Evolutionary conservation across 2,113 vertebrate species (phyloP).

Genomic region (Trematomus loennbergii): DNA sequence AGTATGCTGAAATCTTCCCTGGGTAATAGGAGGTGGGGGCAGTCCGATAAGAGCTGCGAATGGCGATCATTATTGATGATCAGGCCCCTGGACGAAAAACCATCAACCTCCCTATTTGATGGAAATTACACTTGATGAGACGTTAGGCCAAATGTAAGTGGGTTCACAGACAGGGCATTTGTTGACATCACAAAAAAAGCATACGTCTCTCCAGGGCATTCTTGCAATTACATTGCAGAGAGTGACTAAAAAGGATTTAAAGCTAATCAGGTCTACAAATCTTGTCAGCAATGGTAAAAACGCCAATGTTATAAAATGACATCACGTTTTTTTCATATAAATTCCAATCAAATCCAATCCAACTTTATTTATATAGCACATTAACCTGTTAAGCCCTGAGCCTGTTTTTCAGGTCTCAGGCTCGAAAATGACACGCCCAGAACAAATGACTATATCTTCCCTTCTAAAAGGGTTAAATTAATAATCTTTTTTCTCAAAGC

Average conservation of each 20-base stretch:
- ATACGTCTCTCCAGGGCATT: slow-evolving; percentile 5
- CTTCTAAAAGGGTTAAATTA: no score
- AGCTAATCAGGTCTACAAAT: not conserved
- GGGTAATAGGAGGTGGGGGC: slow-evolving; percentile 32
- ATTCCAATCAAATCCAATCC: no score
- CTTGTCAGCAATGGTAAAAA: not conserved
- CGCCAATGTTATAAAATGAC: not conserved
- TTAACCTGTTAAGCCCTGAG: no score
- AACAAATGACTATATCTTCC: no score
- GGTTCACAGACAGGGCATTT: slow-evolving; percentile 55
- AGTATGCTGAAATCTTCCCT: slow-evolving; percentile 41
- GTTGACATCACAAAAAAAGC: slow-evolving; percentile 15
- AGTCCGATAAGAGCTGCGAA: slow-evolving; percentile 33
- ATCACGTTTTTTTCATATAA: no score
- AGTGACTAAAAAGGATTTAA: not conserved
- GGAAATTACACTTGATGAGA: slow-evolving; percentile 35
- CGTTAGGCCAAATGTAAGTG: slow-evolving; percentile 29
- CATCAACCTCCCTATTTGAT: slow-evolving; percentile 59
- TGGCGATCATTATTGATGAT: slow-evolving; percentile 49
- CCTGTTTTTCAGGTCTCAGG: no score
- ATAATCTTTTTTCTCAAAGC: no score
- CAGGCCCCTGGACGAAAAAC: slow-evolving; percentile 49
- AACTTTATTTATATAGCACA: no score
- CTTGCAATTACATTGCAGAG: slow-evolving; percentile 5
- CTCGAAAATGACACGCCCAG: no score